A percentile compares a stretch with the other conserved stretches of the same genome.
phyloP scores from a whole-genome alignment of 1,140 invertebrate species.

The Bilobella aurantiaca region DNA sequence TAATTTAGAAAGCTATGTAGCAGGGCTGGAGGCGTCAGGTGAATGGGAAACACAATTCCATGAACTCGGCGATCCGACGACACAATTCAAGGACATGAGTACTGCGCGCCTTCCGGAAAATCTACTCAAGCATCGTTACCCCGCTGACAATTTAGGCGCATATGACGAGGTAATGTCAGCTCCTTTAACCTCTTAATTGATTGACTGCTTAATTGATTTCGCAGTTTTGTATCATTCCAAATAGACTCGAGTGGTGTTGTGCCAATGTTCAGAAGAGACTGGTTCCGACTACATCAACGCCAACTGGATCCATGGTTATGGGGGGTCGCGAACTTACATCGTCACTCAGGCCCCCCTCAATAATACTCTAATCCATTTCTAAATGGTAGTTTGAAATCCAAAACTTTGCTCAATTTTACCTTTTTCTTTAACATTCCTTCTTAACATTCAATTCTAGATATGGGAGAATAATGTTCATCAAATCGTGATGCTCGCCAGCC shows the following conservation, averaged over 20 bases:
- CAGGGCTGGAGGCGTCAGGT: not conserved
- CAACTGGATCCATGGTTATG: conserved; percentile 5
- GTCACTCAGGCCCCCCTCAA: not conserved
- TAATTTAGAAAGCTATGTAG: not conserved
- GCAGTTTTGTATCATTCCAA: not conserved
- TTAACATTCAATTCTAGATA: conserved; percentile 1
- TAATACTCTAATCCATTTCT: not conserved
- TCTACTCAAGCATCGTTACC: not conserved
- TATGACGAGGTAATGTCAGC: not conserved
- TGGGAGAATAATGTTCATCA: not conserved
- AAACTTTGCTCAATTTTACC: not conserved
- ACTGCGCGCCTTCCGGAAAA: not conserved
- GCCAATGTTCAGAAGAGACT: not conserved
- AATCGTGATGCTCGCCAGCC: conserved; percentile 2
- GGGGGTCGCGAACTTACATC: not conserved
- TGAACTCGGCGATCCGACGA: not conserved
- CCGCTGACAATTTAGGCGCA: not conserved
- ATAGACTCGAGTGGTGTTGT: not conserved
- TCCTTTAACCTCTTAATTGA: not conserved
- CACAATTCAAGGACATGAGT: not conserved
- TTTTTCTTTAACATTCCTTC: not conserved
- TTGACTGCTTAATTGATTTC: not conserved
- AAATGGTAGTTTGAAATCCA: not conserved
- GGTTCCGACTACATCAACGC: conserved; percentile 5
- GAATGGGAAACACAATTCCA: not conserved